Evolutionary conservation across 64 coral and sea anemone species (phyloP).

Genomic region (Platygyra sinensis): DNA sequence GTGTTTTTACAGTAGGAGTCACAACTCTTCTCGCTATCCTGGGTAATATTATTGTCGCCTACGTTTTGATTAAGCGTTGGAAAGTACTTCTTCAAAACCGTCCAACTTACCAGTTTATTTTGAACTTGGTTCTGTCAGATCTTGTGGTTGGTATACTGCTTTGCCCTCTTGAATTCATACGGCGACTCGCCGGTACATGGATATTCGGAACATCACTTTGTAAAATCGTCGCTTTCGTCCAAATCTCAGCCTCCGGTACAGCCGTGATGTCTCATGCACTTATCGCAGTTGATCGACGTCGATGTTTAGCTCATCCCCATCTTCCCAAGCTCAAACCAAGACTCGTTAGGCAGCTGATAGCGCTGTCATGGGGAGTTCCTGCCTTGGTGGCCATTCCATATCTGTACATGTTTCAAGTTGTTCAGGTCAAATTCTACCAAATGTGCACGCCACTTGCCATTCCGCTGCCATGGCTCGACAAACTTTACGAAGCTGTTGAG

Average conservation of each 20-base stretch:
- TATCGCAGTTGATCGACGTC: constrained; percentile 58
- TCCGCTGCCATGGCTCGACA: constrained; percentile 65
- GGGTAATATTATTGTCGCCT: background rate
- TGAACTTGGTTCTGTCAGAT: constrained; percentile 70
- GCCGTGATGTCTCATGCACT: constrained; percentile 36
- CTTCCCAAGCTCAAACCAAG: constrained; percentile 33
- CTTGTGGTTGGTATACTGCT: constrained; percentile 31
- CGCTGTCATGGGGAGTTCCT: constrained; percentile 49
- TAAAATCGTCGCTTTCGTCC: constrained; percentile 52
- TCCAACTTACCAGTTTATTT: constrained; percentile 47
- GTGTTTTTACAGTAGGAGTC: background rate
- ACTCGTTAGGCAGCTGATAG: constrained; percentile 47
- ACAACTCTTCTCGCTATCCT: background rate
- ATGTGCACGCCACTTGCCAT: constrained; percentile 44
- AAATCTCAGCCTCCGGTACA: constrained; percentile 50
- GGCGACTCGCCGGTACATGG: constrained; percentile 20
- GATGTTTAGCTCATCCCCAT: constrained; percentile 12
- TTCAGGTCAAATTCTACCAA: background rate
- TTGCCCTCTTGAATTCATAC: constrained; percentile 49
- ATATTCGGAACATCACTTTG: constrained; percentile 34
- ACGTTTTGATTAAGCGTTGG: constrained; percentile 7
- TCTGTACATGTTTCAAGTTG: constrained; percentile 29
- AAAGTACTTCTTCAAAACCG: constrained; percentile 19
- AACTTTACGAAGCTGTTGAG: constrained; percentile 53
- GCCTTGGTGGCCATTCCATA: constrained; percentile 20